Evolutionary conservation across 2,888 invertebrate species (phyloP), one percentile per base, ranked within the genome.

Genomic region (Mayetiola destructor): DNA sequence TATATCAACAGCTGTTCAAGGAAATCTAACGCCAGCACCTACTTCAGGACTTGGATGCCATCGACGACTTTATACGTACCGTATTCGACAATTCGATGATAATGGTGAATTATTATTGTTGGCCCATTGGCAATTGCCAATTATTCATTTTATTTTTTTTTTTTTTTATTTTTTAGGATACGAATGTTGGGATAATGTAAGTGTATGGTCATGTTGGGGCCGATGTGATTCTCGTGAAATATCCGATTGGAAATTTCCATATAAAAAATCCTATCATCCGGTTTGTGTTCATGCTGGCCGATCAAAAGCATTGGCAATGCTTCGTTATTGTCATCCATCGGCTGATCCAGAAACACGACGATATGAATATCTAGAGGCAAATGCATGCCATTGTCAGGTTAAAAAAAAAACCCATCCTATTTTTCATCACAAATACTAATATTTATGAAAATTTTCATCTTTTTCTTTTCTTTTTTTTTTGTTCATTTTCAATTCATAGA

Each of bases 231-330:
- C 88, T 0, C 84, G 84, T 67, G 88, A 89, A 77, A 88, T 88
- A 68, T 82, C 88, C 0, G 89, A 91, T 72, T 91, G 88, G 84
- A 81, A 86, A 68, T 89, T 91, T 67, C 91, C 91, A 0, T 91
- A 82, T 72, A 91, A 90, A 68, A 80, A 84, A 60, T 87, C 88
- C 0, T 80, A 81, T 64, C 91, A 92, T 68, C 88, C 88, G 0
- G 90, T 91, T 1, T 92, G 91, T 70, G 82, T 84, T 42, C 89
- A 90, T 68, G 83, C 81, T 1, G 80, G 80, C 1, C 75, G 84
- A 3, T 78, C 77, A 59, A 78, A 80, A 56, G 79, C 81, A 1
- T 77, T 80, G 16, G 82, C 80, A 1, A 77, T 77, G 53, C 73
- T 91, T 39, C 74, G 78, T 5, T 75, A 88, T 67, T 92, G 91